Base-by-base conservation (phyloP, 2,113 vertebrate species). In the Alligator mississippiensis region DNA sequence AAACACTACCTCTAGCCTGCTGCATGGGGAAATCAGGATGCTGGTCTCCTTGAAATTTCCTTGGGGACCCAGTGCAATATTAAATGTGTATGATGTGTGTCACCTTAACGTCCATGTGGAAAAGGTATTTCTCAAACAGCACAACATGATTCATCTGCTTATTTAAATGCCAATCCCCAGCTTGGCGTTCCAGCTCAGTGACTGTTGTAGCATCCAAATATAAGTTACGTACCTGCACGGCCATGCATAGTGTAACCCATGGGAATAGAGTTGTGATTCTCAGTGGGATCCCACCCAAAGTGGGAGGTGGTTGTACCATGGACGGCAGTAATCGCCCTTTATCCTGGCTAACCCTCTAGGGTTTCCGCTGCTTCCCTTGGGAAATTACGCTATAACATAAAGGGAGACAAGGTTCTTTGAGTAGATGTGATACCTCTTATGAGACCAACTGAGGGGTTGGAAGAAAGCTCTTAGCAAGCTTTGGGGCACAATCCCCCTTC, bases 101-200 rank as follows among this genome's bases (percentile, higher is more conserved):
- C 88, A 66, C 47, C 92, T 72, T 89, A 88, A 92, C 82, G 92
- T 27, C 18, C 84, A 72, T 54, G 66, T 80, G 90, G 88, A 91
- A 95, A 83, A 47, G 47, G 82, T 80, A 90, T 93, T 82, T 92
- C 80, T 93, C n/a, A 78, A 80, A 91, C 64, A 84, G 80, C 92
- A 93, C 58, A 61, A 89, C 74, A 27, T 83, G 38, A 81, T 8
- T 87, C 77, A 93, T 92, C 25, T 95, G 70, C 89, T 92, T 95
- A 5, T 95, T 91, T 96, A 63, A 90, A 95, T 93, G 64, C 61
- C 81, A 80, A 93, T 93, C 38, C 74, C 11, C 70, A 80, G 80
- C 61, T 83, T 94, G 90, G 79, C 61, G 95, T 96, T 93, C 70
- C 76, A 93, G 88, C 70, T 92, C 79, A 95, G 82, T 90, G 84